Evolutionary conservation across 2,888 invertebrate genomes (phyloP), one percentile per base, ranked within the genome.

Genomic region (Cistogaster globosa): DNA sequence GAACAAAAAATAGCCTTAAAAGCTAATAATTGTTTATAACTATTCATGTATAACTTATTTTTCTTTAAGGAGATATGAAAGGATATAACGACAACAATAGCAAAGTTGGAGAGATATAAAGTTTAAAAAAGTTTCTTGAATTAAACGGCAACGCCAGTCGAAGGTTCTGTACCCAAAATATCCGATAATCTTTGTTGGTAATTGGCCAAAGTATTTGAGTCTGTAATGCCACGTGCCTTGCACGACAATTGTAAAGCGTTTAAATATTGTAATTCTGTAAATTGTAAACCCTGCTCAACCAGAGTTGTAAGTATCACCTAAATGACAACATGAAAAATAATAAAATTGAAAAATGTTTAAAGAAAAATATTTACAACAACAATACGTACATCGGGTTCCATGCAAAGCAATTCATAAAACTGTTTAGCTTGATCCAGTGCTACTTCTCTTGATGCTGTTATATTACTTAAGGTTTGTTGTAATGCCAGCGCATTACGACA

Each of bases 361-460:
- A 18, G 2, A 12, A 16, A 63, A 69, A 36, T 57, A 16, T 26
- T 26, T 4, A 26, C 45, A 63, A 38, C 58, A 9, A 53, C 8
- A 12, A 1, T 36, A 89, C 93, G 93, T 92, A 97, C 97, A 93
- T 98, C 96, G 0, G 97, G 97, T 26, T 95, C 94, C 89, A 95
- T 94, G 87, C 96, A 96, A 83, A 98, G 95, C 87, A 98, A 94
- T 89, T 98, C 97, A 90, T 97, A 97, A 93, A 97, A 98, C 88
- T 96, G 95, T 89, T 97, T 94, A 0, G 98, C 98, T 90, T 97
- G 95, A 92, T 98, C 98, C 88, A 99, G 93, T 20, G 97, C 97
- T 16, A 96, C 94, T 93, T 97, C 97, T 80, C 97, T 93, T 0
- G 96, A 95, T 93, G 96, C 95, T 1, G 97, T 97, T 79, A 97